Conservation (phyloP, 2,888 invertebrate genomes). For the Asteroscopus sphinx region DNA sequence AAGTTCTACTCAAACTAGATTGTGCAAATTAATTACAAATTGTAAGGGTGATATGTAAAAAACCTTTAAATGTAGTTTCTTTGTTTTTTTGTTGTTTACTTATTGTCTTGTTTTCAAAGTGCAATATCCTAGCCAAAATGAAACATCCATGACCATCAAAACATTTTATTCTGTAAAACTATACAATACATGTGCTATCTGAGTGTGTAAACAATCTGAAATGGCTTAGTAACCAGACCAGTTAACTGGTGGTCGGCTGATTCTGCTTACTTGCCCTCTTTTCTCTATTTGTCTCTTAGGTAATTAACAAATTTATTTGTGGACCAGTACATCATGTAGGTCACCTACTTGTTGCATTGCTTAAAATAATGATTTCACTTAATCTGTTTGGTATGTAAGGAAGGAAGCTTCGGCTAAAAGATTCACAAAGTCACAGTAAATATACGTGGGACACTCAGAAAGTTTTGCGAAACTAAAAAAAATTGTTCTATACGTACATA, state of each 20-base stretch:
- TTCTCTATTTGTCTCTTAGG: neutral
- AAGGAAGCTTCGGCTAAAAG: neutral
- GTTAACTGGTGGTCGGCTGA: neutral
- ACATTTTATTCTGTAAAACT: neutral
- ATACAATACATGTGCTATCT: slow-evolving; percentile 3
- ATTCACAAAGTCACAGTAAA: too few relatives aligned
- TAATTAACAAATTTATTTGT: neutral
- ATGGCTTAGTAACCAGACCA: slow-evolving; percentile 3
- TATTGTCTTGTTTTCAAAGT: too few relatives aligned
- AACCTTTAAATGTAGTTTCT: too few relatives aligned
- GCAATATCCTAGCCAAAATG: too few relatives aligned
- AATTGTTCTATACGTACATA: too few relatives aligned
- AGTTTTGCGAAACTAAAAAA: too few relatives aligned
- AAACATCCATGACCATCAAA: too few relatives aligned
- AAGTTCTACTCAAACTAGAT: too few relatives aligned
- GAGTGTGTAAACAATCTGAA: slow-evolving; percentile 19
- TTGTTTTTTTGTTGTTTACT: too few relatives aligned
- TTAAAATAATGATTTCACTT: neutral
- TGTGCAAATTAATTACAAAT: too few relatives aligned
- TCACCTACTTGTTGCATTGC: neutral
- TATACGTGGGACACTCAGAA: too few relatives aligned
- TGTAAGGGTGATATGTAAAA: too few relatives aligned
- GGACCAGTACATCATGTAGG: slow-evolving; percentile 2
- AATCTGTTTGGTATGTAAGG: neutral
- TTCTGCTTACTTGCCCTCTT: slow-evolving; percentile 31